Base-by-base conservation (phyloP, 2,888 invertebrate species). In the Ectemnius continuus region DNA sequence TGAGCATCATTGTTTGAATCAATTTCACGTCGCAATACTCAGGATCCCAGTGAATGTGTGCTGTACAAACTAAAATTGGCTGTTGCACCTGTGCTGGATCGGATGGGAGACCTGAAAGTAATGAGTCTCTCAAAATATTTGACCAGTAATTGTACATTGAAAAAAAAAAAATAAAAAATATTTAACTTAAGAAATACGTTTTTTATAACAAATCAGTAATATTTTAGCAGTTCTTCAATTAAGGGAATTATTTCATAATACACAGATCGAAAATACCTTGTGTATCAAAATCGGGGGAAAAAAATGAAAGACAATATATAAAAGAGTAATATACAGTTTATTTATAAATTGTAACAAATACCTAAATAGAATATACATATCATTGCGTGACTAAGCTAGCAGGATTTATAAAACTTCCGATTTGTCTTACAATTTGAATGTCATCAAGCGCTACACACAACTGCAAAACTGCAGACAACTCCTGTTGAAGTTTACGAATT, bases 1-100 rank as follows among this genome's bases (percentile, higher is more conserved):
- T 96, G 83, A 99, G 92, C 98, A 99, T 99, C 97, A 99, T 98
- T 47, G 98, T 98, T 92, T 99, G 99, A 81, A 99, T 98, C 61
- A 99, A 94, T 92, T 99, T 99, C 61, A 99, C 99, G 92, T 99
- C 99, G 91, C 99, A 98, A 92, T 96, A 99, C 92, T 99, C 99
- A 0, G 99, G 99, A 93, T 99, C 99, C 99, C 99, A 99, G 91
- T 99, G 99, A 86, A 99, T 98, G 92, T 99, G 99, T 47, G 99
- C 99, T 45, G 99, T 99, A 91, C 99, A 98, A 65, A 99, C 98
- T 75, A 99, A 92, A 76, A 99, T 93, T 20, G 97, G 97, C 89
- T 97, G 97, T 84, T 94, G 94, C 82, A 95, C 93, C 92, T 94
- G 95, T 77, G 94, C 94, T 82, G 95, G 93, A 89, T 97, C 97